A percentile compares a stretch with the other conserved stretches of the same genome.
These are phyloP conservation scores for Caprella mutica DNA, from an alignment of 2,888 invertebrate species.

Conservation along the genomic window DNA sequence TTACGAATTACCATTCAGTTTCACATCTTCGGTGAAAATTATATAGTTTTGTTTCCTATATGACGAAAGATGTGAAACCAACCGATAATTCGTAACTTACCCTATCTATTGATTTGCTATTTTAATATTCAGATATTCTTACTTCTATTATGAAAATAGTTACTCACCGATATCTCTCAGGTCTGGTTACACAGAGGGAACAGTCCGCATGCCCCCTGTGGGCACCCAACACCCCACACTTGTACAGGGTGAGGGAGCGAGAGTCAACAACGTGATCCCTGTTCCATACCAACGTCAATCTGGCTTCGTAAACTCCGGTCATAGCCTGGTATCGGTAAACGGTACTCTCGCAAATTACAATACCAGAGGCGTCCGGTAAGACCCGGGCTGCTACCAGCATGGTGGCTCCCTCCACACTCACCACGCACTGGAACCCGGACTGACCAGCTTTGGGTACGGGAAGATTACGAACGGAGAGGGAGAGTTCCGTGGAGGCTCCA, in stretches of 20 bases:
- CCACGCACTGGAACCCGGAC: conserved; percentile 39
- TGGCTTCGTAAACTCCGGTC: conserved; percentile 57
- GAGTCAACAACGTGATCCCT: conserved; percentile 83
- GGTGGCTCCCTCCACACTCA: conserved; percentile 73
- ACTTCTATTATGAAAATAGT: no score
- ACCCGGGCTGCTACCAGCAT: conserved; percentile 64
- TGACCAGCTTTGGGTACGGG: conserved; percentile 36
- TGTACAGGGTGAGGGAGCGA: conserved; percentile 79
- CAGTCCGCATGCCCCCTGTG: conserved; percentile 91
- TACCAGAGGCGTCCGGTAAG: conserved; percentile 61
- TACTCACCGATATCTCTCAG: conserved; percentile 68
- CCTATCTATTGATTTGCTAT: no score
- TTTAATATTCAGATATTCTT: no score
- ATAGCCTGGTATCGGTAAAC: conserved; percentile 74
- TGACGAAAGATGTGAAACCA: no score
- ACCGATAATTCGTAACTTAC: no score
- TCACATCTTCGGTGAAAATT: no score
- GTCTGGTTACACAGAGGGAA: conserved; percentile 82
- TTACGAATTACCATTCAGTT: no score
- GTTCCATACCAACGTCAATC: conserved; percentile 64
- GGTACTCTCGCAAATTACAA: conserved; percentile 42
- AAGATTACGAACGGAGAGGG: conserved; percentile 38
- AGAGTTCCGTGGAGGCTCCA: conserved; percentile 38
- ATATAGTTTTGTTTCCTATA: no score
- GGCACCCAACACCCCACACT: conserved; percentile 88